Percentiles rank a stretch among this genome's conserved stretches.
Conservation (phyloP, 2,113 vertebrate species). For the Pseudonaja textilis region DNA sequence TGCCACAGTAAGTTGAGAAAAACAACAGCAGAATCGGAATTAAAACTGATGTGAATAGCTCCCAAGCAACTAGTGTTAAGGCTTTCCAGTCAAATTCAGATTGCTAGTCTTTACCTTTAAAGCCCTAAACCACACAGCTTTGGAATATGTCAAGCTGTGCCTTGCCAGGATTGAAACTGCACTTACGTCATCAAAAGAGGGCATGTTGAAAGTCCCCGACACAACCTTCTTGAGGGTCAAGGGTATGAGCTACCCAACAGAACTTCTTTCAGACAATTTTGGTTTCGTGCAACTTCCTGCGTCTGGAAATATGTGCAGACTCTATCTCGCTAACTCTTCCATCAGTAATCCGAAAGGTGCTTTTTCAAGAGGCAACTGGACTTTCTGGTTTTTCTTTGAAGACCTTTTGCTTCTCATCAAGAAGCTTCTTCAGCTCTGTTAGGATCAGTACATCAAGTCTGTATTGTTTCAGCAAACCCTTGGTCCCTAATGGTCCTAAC, state of each 20-base stretch:
- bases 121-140: neutral
- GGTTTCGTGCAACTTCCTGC: neutral
- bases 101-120: neutral
- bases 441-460: neutral
- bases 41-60: neutral
- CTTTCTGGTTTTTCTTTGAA: too few species aligned
- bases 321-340: neutral
- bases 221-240: neutral
- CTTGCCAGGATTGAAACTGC: neutral
- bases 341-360: neutral
- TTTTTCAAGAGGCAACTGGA: too few species aligned
- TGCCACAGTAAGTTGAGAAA: neutral
- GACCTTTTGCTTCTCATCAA: too few species aligned
- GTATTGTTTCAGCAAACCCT: neutral
- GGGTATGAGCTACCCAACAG: neutral
- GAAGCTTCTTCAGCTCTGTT: too few species aligned
- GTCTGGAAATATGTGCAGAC: neutral
- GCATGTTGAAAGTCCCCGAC: neutral
- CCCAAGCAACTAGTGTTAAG: neutral
- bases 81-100: neutral
- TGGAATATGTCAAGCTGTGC: neutral
- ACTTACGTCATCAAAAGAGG: neutral
- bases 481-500: neutral
- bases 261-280: neutral
- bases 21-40: neutral